These are phyloP conservation scores for Octodonta nipae DNA, from an alignment of 2,888 invertebrate genomes.

Conservation along the genomic window DNA sequence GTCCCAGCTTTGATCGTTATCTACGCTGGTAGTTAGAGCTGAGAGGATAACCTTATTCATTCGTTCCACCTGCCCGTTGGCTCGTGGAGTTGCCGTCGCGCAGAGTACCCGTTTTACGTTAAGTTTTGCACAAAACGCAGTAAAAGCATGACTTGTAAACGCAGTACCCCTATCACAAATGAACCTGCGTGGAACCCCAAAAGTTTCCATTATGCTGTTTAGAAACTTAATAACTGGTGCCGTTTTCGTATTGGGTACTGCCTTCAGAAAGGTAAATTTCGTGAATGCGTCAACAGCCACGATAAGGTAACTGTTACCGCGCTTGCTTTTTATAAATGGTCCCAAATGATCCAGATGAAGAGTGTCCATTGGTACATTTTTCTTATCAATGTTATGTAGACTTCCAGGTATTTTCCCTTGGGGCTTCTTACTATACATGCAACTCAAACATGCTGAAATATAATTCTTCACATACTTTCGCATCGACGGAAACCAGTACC, in stretches of 20 bases:
- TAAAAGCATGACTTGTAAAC: conserved; percentile 14
- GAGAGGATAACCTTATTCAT: too few species aligned
- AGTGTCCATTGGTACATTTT: conserved; percentile 7
- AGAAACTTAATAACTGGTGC: background rate
- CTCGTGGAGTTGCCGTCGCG: conserved; percentile 12
- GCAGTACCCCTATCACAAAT: conserved; percentile 14
- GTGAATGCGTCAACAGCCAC: conserved; percentile 4
- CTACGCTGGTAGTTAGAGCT: too few species aligned
- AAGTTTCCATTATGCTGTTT: conserved; percentile 8
- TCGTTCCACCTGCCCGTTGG: conserved; percentile 14
- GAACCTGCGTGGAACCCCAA: conserved; percentile 10
- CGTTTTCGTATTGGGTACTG: conserved; percentile 2
- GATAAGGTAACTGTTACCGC: background rate
- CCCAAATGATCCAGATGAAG: conserved; percentile 10
- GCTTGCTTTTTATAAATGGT: conserved; percentile 6
- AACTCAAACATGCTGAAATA: conserved; percentile 6
- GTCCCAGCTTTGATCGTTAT: too few species aligned
- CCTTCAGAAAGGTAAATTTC: conserved; percentile 3
- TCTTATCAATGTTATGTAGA: conserved; percentile 7
- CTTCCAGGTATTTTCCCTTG: conserved; percentile 5
- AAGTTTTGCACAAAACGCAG: conserved; percentile 6
- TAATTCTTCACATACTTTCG: conserved; percentile 6
- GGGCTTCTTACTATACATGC: conserved; percentile 7
- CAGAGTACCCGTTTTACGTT: conserved; percentile 5
- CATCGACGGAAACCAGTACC: conserved; percentile 14